phyloP scores from a whole-genome alignment of 2,888 invertebrate genomes.

The Ochlodes sylvanus region DNA sequence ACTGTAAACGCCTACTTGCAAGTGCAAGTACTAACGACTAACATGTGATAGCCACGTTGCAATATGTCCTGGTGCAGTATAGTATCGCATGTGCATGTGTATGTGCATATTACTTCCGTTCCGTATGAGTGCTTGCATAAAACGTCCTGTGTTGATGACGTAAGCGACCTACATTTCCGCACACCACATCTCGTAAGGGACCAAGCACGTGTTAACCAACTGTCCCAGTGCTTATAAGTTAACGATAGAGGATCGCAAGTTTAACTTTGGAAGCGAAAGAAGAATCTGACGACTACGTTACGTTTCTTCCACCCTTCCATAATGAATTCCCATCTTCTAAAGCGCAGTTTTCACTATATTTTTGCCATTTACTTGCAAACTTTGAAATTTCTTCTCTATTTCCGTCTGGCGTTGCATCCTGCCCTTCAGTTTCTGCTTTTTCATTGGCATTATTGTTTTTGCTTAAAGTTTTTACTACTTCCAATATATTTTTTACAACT shows the following conservation, averaged over 20 bases:
- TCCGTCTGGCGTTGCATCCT: too few relatives aligned
- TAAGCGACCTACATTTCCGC: conserved; percentile 33
- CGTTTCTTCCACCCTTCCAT: too few relatives aligned
- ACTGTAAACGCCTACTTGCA: neutral
- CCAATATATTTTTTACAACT: neutral
- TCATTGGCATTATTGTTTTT: neutral
- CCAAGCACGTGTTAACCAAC: conserved; percentile 10
- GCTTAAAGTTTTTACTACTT: neutral
- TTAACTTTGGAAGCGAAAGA: too few relatives aligned
- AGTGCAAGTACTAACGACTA: too few relatives aligned
- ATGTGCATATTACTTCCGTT: conserved; percentile 12
- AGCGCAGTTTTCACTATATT: neutral
- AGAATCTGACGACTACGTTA: too few relatives aligned
- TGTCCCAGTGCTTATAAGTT: neutral
- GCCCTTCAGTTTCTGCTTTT: neutral
- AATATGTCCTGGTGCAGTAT: neutral
- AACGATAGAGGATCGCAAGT: neutral
- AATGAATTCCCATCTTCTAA: too few relatives aligned
- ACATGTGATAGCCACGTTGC: neutral
- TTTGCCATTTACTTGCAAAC: too few relatives aligned
- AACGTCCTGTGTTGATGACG: conserved; percentile 32
- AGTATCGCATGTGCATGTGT: neutral
- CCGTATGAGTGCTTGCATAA: conserved; percentile 27
- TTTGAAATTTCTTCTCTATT: too few relatives aligned
- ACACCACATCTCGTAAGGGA: conserved; percentile 25